Base-by-base conservation (phyloP, 2,797 vertebrate species). In the Xyrichtys novacula region DNA sequence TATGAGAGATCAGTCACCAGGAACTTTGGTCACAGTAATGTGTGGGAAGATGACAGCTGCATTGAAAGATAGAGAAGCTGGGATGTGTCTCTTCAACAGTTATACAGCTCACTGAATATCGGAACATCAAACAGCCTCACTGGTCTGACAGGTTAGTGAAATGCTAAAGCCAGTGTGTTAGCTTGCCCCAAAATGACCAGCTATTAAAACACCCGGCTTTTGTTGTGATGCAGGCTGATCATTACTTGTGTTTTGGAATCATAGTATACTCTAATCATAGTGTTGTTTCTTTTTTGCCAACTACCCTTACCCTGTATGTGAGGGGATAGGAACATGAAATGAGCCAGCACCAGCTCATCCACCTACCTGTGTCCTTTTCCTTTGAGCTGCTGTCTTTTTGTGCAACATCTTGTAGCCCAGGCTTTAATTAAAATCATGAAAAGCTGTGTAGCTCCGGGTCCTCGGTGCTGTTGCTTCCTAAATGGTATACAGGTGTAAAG, bases 351-450 rank as follows among this genome's bases (percentile, higher is more conserved):
- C 15, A 26, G 32, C 17, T 52, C 53, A 6, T 23, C 34, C 17
- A 42, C 12, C 23, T 28, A 7, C 16, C 39, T 3, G 0, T 19
- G 25, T 28, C 20, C 32, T 56, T 6, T 5, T 32, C 61, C 20
- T 11, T 56, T n/a, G 23, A 25, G 16, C 49, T 52, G 25, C 28
- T 17, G 16, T 25, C 28, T 29, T 38, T 12, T 20, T 17, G 0
- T 7, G 20, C 14, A 56, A 29, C 36, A 23, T 34, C 48, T 36
- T 34, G 7, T 43, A 26, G 16, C 25, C 7, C 32, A 17, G 20
- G n/a, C 15, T 65, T 66, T 54, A 40, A 73, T 65, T 60, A 53
- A 39, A 42, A 31, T n/a, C 25, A 20, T 23, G 20, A 55, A 12
- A 52, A 22, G 10, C 26, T 10, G 25, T 25, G 38, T 60, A 22